Conservation (phyloP, 1,140 invertebrate species). For the Thaumatotibia leucotreta region DNA sequence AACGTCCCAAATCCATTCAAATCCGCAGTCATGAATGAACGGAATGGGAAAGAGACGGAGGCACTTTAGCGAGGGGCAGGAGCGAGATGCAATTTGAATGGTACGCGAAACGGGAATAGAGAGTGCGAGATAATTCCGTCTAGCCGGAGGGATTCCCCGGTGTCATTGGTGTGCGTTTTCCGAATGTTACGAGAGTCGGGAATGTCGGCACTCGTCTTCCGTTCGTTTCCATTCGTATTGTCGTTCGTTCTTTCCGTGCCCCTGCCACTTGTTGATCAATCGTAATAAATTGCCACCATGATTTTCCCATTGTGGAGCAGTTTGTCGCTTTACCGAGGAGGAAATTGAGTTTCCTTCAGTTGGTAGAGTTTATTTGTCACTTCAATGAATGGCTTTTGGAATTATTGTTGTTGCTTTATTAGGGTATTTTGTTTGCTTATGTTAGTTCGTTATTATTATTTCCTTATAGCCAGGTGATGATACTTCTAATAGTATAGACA, state of each 20-base stretch:
- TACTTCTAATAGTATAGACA: no score
- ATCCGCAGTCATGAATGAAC: constrained; percentile 70
- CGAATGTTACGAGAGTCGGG: constrained; percentile 51
- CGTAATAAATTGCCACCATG: constrained; percentile 73
- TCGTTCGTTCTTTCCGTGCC: constrained; percentile 59
- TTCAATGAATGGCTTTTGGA: constrained; percentile 36
- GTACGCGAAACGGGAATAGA: constrained; percentile 75
- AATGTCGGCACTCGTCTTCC: constrained; percentile 45
- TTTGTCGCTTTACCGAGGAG: constrained; percentile 72
- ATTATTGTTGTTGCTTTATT: constrained; percentile 20
- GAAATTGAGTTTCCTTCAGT: constrained; percentile 72
- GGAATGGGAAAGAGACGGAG: constrained; percentile 67
- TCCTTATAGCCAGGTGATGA: no score
- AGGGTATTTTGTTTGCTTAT: not conserved
- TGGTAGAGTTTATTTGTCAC: constrained; percentile 63
- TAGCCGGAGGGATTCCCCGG: constrained; percentile 73
- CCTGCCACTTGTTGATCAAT: constrained; percentile 75
- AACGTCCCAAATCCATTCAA: constrained; percentile 67
- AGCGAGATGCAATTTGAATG: constrained; percentile 67
- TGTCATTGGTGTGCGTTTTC: constrained; percentile 75
- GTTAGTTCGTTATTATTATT: no score
- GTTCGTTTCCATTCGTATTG: constrained; percentile 31
- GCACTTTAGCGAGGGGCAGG: constrained; percentile 23
- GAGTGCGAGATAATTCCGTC: constrained; percentile 72
- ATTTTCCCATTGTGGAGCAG: constrained; percentile 73